Conservation (phyloP, 2,888 invertebrate species). For the Lochmaea crataegi region DNA sequence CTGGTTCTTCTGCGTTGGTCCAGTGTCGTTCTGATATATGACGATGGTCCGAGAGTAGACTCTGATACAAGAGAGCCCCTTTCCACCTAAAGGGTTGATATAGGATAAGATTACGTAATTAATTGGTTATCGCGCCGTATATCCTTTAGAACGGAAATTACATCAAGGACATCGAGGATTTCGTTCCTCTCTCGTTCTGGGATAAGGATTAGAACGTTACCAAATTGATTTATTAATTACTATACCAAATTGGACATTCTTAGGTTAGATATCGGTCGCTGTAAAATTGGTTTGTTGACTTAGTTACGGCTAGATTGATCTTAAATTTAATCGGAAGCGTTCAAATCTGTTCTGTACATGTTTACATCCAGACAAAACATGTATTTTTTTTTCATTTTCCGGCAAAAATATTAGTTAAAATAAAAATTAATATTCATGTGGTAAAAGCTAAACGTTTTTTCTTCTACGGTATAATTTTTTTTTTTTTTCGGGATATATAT, state of each 20-base stretch:
- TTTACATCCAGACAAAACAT: constrained; percentile 5
- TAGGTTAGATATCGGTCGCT: constrained; percentile 30
- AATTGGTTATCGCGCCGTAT: constrained; percentile 61
- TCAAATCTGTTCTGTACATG: no score
- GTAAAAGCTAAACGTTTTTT: constrained; percentile 54
- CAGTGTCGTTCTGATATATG: constrained; percentile 51
- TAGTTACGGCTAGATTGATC: neutral
- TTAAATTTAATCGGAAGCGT: no score
- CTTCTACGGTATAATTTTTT: constrained; percentile 53
- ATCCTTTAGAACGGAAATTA: constrained; percentile 53
- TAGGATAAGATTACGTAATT: constrained; percentile 63
- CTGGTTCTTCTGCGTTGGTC: constrained; percentile 28
- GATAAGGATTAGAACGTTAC: constrained; percentile 51
- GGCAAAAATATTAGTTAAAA: constrained; percentile 45
- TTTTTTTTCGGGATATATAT: constrained; percentile 34
- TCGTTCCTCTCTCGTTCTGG: constrained; percentile 47
- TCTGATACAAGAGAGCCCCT: constrained; percentile 51
- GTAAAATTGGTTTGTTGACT: constrained; percentile 12
- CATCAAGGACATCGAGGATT: constrained; percentile 52
- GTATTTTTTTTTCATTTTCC: constrained; percentile 5
- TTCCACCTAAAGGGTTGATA: constrained; percentile 57
- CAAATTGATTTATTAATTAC: constrained; percentile 55
- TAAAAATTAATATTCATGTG: constrained; percentile 56
- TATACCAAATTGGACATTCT: constrained; percentile 43
- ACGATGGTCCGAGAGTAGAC: constrained; percentile 46